Evolutionary conservation across 2,888 invertebrate genomes (phyloP), one percentile per base, ranked within the genome.

Genomic region (Diogma glabrata): DNA sequence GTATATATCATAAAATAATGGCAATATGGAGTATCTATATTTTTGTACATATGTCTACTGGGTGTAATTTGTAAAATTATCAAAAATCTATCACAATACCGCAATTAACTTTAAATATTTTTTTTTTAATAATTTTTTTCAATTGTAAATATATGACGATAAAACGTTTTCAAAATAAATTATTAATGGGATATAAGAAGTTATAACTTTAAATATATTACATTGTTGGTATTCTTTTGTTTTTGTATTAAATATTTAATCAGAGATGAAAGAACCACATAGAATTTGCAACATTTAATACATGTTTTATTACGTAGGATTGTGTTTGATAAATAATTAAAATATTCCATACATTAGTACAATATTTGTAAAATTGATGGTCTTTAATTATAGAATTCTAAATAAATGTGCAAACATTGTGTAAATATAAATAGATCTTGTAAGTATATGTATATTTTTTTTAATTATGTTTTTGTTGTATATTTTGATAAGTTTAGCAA

Each of bases 121-220:
- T 61, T 59, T 60, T 61, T 64, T 64, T 56, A 53, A 51, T 58
- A 56, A 53, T 58, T 61, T 58, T 58, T 60, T 59, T 53, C 53
- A 52, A 49, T 59, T 57, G 60, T 63, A 65, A 62, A 64, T 67
- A 67, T 67, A 68, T 67, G 71, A 67, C 69, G 68, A 69, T 70
- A 71, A 70, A 70, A 70, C 67, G 64, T 63, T 24, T 24, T 24
- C 9, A 24, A 24, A 7, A 24, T 7, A 7, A 24, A 24, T 24
- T 7, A 24, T 24, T 24, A 24, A 7, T 6, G 24, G 24, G 24
- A 9, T 7, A 24, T 24, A 24, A 24, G 24, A 24, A 24, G n/a
- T n/a, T n/a, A n/a, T n/a, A n/a, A n/a, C n/a, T n/a, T n/a, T n/a
- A n/a, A n/a, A n/a, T n/a, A n/a, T n/a, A n/a, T n/a, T n/a, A n/a